phyloP scores from a whole-genome alignment of 2,113 vertebrate species.

The Cebus imitator region DNA sequence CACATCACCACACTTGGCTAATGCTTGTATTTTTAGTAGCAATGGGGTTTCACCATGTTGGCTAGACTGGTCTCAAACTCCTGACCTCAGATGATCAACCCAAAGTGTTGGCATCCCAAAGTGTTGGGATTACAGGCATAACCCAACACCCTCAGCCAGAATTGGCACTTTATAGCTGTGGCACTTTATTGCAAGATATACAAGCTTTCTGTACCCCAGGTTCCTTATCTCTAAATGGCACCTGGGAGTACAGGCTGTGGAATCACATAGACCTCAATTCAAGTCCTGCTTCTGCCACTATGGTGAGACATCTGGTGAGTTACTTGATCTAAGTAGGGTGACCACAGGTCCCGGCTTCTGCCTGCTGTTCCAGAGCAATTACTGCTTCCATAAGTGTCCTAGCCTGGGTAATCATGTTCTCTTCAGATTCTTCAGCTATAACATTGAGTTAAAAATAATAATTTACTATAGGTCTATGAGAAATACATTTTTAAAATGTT shows the following conservation, averaged over 20 bases:
- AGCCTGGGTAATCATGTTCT: not conserved
- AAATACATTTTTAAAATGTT: conserved; percentile 26
- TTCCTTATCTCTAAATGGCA: not conserved
- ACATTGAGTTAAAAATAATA: not conserved
- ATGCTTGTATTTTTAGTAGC: too few relatives aligned
- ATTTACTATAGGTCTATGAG: not conserved
- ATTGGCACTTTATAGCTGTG: not conserved
- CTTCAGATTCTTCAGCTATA: not conserved
- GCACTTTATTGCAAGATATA: not conserved
- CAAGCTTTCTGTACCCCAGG: not conserved
- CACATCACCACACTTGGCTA: too few relatives aligned
- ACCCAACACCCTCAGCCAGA: not conserved
- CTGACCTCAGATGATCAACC: too few relatives aligned
- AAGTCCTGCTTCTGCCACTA: not conserved
- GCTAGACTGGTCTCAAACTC: too few relatives aligned
- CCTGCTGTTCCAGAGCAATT: not conserved
- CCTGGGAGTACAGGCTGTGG: not conserved
- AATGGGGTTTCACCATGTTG: too few relatives aligned
- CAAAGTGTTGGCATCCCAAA: too few relatives aligned
- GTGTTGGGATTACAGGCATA: too few relatives aligned
- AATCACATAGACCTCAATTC: not conserved
- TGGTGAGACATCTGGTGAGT: not conserved
- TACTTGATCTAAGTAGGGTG: not conserved
- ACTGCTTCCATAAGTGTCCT: not conserved
- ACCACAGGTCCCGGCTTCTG: not conserved